These are phyloP conservation scores for Rhynchomys soricoides DNA, from an alignment of 2,113 vertebrate genomes.

Conservation along the genomic window DNA sequence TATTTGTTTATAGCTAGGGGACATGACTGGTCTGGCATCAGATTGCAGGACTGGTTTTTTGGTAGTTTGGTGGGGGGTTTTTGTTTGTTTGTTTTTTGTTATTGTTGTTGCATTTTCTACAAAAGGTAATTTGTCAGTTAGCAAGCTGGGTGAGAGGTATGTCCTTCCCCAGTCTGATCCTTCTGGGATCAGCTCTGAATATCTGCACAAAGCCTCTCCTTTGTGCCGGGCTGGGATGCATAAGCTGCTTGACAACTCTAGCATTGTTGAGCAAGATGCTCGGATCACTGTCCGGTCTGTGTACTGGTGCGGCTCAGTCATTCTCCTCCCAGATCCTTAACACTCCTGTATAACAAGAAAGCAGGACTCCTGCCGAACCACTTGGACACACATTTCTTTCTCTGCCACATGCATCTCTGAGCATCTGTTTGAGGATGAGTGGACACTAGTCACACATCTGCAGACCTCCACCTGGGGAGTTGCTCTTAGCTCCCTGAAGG, in stretches of 20 bases:
- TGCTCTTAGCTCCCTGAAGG: not conserved
- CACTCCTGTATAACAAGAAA: conserved; percentile 58
- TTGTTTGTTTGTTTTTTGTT: not conserved
- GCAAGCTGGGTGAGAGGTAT: conserved; percentile 21
- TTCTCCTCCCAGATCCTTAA: rapidly evolving
- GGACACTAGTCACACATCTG: not conserved
- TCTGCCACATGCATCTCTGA: not conserved
- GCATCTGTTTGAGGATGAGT: conserved; percentile 62
- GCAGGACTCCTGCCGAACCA: conserved; percentile 50
- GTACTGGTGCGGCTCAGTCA: rapidly evolving
- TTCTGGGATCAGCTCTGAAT: not conserved
- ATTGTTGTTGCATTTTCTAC: not conserved
- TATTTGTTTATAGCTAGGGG: conserved; percentile 13
- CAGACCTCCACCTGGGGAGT: not conserved
- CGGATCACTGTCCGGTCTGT: conserved; percentile 50
- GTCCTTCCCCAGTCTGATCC: not conserved
- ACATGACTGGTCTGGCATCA: not conserved
- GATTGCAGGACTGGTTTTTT: conserved; percentile 8
- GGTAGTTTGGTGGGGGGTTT: too few species aligned
- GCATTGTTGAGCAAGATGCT: conserved; percentile 82
- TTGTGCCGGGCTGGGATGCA: conserved; percentile 84
- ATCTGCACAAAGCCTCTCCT: conserved; percentile 24
- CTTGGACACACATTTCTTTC: conserved; percentile 49
- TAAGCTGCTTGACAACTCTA: conserved; percentile 73
- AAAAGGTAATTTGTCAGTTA: not conserved